Evolutionary conservation across 2,888 invertebrate genomes (phyloP), one percentile per base, ranked within the genome.

Genomic region (Geotrupes spiniger): DNA sequence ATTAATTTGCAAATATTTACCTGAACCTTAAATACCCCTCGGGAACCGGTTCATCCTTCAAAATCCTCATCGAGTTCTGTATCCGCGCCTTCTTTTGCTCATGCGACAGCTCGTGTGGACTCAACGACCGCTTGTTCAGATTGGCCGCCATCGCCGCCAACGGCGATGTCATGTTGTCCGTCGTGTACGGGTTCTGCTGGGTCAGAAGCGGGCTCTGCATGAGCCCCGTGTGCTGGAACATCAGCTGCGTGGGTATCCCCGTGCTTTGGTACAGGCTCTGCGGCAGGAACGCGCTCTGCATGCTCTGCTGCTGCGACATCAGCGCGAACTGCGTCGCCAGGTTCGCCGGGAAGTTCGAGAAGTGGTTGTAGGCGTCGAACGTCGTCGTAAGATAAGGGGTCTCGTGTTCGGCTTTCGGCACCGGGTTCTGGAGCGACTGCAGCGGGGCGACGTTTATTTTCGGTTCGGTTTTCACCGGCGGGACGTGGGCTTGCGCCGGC

Each of bases 11-110:
- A 41, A 36, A 49, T 9, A 65, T 58, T 57, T 61, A 77, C 60
- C 91, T 79, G 73, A 91, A 94, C 55, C 93, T 79, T 1, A 92
- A 76, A 68, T 93, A 94, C 0, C 93, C 93, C 45, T 87, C 87
- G 3, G 93, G 93, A 8, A 92, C 91, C 0, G 92, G 91, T 64
- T 92, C 92, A 62, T 92, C 92, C 64, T 92, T 91, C 55, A 91
- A 74, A 62, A 90, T 84, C 16, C 87, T 76, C 85, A 89, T 86
- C 54, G 81, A 80, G 56, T 78, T 79, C 63, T 82, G 83, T 40
- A 82, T 76, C 43, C 82, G 69, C 14, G 80, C 80, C 59, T 83
- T 83, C 68, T 83, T 83, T 10, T 80, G 79, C 52, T 82, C 82
- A 0, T 77, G 72, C 26, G 78, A 77, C 60, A 75, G 70, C 45